Evolutionary conservation across 2,113 vertebrate genomes (phyloP), one percentile per base, ranked within the genome.

Genomic region (Pachyramphus minor): DNA sequence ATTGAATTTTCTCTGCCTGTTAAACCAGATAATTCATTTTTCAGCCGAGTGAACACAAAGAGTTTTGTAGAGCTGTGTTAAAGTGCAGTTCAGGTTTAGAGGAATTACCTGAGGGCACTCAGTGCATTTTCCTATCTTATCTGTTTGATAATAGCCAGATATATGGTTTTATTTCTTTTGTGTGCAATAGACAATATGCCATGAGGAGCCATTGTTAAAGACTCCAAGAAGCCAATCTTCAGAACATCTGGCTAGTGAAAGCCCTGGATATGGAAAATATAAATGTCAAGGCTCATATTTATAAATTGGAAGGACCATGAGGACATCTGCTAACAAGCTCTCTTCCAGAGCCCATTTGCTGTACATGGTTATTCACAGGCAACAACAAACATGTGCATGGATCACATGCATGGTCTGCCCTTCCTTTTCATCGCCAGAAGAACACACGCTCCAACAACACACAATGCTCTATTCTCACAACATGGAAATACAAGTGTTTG

Each of bases 201-300:
- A 89, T 2, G 56, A 93, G 42, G 55, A 90, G n/a, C 78, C 68
- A 45, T 4, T 84, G 47, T 28, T 84, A 74, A 67, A 93, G 50
- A 49, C 37, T 96, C 94, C 60, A 68, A 79, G 76, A 56, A 95
- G 58, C 66, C 89, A 89, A 73, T 44, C 58, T 39, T 94, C 44
- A n/a, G 66, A 90, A 95, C 95, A 97, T 95, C 91, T 97, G 95
- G 87, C 37, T 71, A 84, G 74, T 90, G 87, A 93, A 92, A 97
- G 63, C 67, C 50, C 44, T 93, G 87, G 73, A 85, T 88, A 93
- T 87, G 95, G 83, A 95, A 97, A 97, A 96, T 80, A 89, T 85
- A 96, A 97, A 97, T 89, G 91, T 92, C 93, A 94, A 91, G 76
- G 89, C 89, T 95, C 52, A n/a, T 95, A 94, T 96, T 94, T 84